Percentiles rank a stretch among this genome's conserved stretches.
phyloP scores from a whole-genome alignment of 1,140 invertebrate genomes.

The Drosophila biarmipes region DNA sequence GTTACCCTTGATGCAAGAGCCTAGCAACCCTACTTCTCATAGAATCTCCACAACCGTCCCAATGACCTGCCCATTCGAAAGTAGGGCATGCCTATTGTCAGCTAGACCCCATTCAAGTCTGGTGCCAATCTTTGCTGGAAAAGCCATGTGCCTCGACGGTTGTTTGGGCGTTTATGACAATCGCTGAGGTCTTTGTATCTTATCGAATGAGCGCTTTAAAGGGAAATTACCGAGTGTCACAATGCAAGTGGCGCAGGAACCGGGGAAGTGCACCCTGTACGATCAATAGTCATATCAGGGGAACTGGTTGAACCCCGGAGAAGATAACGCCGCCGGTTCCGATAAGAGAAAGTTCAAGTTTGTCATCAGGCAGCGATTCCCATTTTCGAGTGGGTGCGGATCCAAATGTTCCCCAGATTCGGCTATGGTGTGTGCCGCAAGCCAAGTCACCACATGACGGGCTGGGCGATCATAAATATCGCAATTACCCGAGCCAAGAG shows the following conservation, averaged over 20 bases:
- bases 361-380: constrained; percentile 27
- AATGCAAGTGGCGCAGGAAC: constrained; percentile 20
- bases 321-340: constrained; percentile 46
- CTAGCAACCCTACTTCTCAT: too few relatives aligned
- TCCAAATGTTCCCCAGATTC: constrained; percentile 1
- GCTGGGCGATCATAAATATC: constrained; percentile 40
- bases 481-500: constrained; percentile 66
- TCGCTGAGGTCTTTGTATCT: constrained; percentile 22
- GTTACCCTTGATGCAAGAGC: too few relatives aligned
- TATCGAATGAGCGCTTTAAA: constrained; percentile 22
- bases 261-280: constrained; percentile 23
- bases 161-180: constrained; percentile 32
- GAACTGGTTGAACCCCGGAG: constrained; percentile 44
- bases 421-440: neutral
- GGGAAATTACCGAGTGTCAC: constrained; percentile 21
- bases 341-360: constrained; percentile 59
- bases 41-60: too few relatives aligned
- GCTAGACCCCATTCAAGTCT: constrained; percentile 26
- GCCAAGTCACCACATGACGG: constrained; percentile 25
- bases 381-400: constrained; percentile 16
- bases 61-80: neutral
- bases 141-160: constrained; percentile 31
- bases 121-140: constrained; percentile 34
- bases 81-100: constrained; percentile 46
- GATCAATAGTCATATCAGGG: constrained; percentile 53